Evolutionary conservation across 2,113 vertebrate genomes (phyloP).

Genomic region (Bucco capensis): DNA sequence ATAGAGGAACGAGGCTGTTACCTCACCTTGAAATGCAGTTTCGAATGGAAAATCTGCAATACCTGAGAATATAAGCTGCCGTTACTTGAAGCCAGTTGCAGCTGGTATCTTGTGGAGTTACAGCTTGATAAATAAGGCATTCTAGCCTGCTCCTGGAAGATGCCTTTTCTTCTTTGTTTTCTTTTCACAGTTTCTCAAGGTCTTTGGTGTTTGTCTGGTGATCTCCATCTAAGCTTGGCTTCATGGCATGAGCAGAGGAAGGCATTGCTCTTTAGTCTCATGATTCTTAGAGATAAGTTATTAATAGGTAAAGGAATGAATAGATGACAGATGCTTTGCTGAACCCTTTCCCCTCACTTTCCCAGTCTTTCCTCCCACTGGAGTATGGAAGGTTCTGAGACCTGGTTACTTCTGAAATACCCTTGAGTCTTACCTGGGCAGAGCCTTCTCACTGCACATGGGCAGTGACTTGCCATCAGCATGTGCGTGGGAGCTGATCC

Average conservation of each 20-base stretch:
- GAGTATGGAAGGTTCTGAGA: neutral
- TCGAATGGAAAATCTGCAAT: neutral
- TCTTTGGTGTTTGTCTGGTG: neutral
- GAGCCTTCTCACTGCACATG: neutral
- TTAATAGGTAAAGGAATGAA: neutral
- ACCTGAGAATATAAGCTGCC: neutral
- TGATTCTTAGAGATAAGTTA: neutral
- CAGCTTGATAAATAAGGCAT: neutral
- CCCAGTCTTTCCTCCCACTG: neutral
- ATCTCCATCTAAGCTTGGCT: neutral
- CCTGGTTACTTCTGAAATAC: neutral
- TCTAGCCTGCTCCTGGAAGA: neutral
- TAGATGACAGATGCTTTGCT: neutral
- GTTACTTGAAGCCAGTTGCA: neutral
- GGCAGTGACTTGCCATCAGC: neutral
- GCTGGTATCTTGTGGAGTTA: neutral
- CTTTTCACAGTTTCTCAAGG: neutral
- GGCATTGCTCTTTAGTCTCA: neutral
- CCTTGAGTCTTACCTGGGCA: neutral
- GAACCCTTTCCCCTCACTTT: neutral
- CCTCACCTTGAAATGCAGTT: neutral
- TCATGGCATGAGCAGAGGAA: neutral
- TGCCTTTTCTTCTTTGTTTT: neutral
- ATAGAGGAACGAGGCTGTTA: neutral
- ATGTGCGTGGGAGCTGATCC: conserved; percentile 18